Base-by-base conservation (phyloP, 2,797 vertebrate species). In the Cyclura pinguis region DNA sequence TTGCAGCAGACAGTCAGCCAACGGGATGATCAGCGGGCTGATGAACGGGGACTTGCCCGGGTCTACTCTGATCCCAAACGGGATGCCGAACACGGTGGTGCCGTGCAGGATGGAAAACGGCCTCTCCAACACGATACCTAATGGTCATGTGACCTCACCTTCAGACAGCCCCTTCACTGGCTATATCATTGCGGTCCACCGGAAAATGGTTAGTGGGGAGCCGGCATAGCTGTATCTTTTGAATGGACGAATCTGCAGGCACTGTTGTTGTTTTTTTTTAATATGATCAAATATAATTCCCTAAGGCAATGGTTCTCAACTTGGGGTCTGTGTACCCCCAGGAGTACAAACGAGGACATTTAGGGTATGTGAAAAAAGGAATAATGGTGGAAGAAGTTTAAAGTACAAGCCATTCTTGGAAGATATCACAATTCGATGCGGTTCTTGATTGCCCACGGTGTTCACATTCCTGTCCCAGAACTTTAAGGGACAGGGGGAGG, bases 131-230 rank as follows among this genome's bases (percentile, higher is more conserved):
- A 98, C 98, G 74, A 90, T 98, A 6, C 93, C 97, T 89, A 99
- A 99, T 0, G 98, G 98, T 16, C 99, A 99, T 67, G 91, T 98
- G 90, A 94, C 98, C 16, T 96, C 96, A 0, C 93, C 98, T 88
- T 96, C 98, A 57, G 98, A 99, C 64, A 99, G 98, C 91, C 98
- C 99, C 0, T 99, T 98, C 95, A 99, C 97, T 6, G 99, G 99
- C 3, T 99, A 99, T 97, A 99, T 99, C 95, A 99, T 99, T 85
- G 99, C 99, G 91, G 98, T 99, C 96, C 99, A 99, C 97, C 98
- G 99, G 93, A 99, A 99, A 96, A 99, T 99, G 99, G 99, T 99
- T 94, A 96, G 98, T 95, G 86, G 55, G 12, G 59, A n/a, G 29
- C 6, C 35, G 12, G 6, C 35, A 3, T 1, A 0, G 9, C 6